Conservation (phyloP, 2,113 vertebrate species). For the Arizona elegans region DNA sequence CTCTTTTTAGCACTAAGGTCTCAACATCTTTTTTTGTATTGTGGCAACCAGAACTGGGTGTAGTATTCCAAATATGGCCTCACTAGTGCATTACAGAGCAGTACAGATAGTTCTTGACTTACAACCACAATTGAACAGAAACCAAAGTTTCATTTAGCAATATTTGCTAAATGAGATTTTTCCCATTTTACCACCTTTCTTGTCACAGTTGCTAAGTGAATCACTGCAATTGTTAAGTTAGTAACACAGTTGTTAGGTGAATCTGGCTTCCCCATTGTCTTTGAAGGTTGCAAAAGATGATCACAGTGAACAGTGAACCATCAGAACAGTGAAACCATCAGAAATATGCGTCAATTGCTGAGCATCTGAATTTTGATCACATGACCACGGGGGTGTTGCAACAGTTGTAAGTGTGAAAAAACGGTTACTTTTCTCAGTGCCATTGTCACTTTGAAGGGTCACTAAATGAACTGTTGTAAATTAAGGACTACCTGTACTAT, state of each 20-base stretch:
- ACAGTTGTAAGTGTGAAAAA: background rate
- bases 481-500: background rate
- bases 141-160: background rate
- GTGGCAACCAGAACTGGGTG: background rate
- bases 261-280: background rate
- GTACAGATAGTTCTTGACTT: background rate
- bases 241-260: background rate
- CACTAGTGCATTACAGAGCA: background rate
- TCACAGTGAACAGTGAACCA: too few relatives aligned
- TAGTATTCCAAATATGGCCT: background rate
- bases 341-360: background rate
- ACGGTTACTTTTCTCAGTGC: background rate
- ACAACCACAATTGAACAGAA: background rate
- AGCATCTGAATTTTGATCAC: background rate
- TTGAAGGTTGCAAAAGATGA: background rate
- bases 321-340: background rate
- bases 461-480: background rate
- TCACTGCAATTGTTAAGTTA: background rate
- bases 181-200: background rate
- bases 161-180: background rate
- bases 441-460: background rate
- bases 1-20: background rate
- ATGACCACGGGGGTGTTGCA: background rate
- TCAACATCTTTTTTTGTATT: background rate
- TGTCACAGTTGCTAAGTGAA: background rate